Base-by-base conservation (phyloP, 2,113 vertebrate genomes). In the Verasper variegatus region DNA sequence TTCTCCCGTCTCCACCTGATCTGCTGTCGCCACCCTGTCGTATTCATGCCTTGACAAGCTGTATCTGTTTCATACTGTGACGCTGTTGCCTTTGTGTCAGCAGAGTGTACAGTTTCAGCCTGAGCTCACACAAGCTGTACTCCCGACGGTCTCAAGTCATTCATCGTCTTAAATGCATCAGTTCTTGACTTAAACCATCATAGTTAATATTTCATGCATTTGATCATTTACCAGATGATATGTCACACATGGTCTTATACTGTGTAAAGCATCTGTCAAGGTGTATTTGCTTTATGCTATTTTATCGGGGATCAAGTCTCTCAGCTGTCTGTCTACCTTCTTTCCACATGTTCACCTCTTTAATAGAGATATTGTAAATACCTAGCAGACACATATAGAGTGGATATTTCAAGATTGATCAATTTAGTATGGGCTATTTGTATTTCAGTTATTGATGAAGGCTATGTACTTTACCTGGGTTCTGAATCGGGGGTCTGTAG, bases 31-130 rank as follows among this genome's bases (percentile, higher is more conserved):
- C 31, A 31, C 31, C 31, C 31, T 31, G 31, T 66, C 18, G 26
- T 61, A 26, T 71, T 74, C 78, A 76, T 64, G 56, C 27, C 42
- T 31, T 1, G 14, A 71, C 79, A 84, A 84, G 74, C 80, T 45
- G 18, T 71, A 92, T 86, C 82, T 7, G 51, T 81, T 69, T 72
- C 80, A 60, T 24, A 1, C 68, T 52, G 73, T 76, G 74, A 75
- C 13, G 5, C 26, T 60, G 68, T 9, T 55, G n/a, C 80, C 70
- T 78, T 83, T 81, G 86, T 86, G 58, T 73, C 11, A 59, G 40
- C 27, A 17, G 40, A 42, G 79, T 73, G 20, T 91, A 42, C 64
- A 18, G 78, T 89, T 90, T 73, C 82, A 79, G 49, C 42, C 27
- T 27, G 52, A 58, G 59, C 78, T 68, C 24, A 71, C 51, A n/a